Evolutionary conservation across 2,888 invertebrate species (phyloP).

Genomic region (Apodemia duryi): DNA sequence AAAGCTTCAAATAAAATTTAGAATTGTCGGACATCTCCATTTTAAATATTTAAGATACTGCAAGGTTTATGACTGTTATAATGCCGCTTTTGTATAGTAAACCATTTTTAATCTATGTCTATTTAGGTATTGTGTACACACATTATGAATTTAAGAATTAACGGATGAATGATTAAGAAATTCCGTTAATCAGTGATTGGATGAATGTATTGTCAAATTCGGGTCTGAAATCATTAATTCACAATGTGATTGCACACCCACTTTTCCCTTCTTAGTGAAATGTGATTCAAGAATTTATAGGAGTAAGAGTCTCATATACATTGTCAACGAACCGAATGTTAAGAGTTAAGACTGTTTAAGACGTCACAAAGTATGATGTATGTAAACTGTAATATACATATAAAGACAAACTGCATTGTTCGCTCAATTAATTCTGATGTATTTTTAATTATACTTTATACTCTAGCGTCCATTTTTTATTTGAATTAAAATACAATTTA

Average conservation of each 20-base stretch:
- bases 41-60: constrained; percentile 22
- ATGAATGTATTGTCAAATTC: neutral
- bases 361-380: constrained; percentile 5
- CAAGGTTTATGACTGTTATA: constrained; percentile 21
- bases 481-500: no score
- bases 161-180: neutral
- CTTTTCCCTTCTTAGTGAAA: neutral
- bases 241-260: neutral
- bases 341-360: constrained; percentile 23
- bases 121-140: constrained; percentile 8
- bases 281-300: constrained; percentile 5
- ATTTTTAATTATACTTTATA: neutral
- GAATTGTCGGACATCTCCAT: constrained; percentile 9
- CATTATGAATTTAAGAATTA: neutral
- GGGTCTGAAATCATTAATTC: neutral
- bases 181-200: neutral
- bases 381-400: neutral
- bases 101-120: constrained; percentile 15
- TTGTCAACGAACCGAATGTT: constrained; percentile 8
- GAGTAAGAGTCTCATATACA: constrained; percentile 26
- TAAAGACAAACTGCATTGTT: neutral
- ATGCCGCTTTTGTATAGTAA: constrained; percentile 22
- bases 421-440: neutral
- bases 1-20: neutral
- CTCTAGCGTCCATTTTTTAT: no score